Base-by-base conservation (phyloP, 2,797 vertebrate genomes). In the Anguilla megastoma region DNA sequence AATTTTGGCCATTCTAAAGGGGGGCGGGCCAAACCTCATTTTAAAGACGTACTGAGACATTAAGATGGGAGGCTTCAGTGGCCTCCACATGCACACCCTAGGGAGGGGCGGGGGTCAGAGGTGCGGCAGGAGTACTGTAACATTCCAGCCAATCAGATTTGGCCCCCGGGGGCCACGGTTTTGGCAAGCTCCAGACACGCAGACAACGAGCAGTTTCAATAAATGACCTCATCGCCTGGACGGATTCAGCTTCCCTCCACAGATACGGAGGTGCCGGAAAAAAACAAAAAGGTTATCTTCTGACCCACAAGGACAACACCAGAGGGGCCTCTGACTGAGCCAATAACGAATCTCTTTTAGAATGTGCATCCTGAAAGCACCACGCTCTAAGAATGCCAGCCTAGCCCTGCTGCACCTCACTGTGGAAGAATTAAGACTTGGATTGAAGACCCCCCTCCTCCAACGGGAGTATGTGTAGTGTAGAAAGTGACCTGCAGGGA, bases 401-500 rank as follows among this genome's bases (percentile, higher is more conserved):
- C 63, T 24, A 5, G 9, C 12, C 63, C 66, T 27, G 66, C 7
- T 71, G n/a, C 27, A 71, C 9, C n/a, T 12, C 50, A 10, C 27
- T 41, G 30, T 41, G 18, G 30, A 0, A 21, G 71, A 3, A 36
- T 12, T 14, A 74, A 54, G 8, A 12, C 52, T 54, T 54, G 2
- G 14, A 56, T 16, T 56, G 54, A 56, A 18, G 54, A 16, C 45
- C 76, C 0, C 36, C 21, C 76, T 24, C 5, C 50, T 27, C 27
- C 27, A 18, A 16, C 14, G 36, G 9, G 24, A 88, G 87, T 76
- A 58, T 41, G 52, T 79, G 83, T 45, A 85, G 83, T 88, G 87
- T 8, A 54, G 54, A 84, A 24, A 69, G 69, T 85, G 83, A 85
- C 92, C 91, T 91, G 87, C 88, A 92, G 91, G 89, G 89, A 91